phyloP scores from a whole-genome alignment of 2,113 vertebrate species.

The Chaenogobius annularis region DNA sequence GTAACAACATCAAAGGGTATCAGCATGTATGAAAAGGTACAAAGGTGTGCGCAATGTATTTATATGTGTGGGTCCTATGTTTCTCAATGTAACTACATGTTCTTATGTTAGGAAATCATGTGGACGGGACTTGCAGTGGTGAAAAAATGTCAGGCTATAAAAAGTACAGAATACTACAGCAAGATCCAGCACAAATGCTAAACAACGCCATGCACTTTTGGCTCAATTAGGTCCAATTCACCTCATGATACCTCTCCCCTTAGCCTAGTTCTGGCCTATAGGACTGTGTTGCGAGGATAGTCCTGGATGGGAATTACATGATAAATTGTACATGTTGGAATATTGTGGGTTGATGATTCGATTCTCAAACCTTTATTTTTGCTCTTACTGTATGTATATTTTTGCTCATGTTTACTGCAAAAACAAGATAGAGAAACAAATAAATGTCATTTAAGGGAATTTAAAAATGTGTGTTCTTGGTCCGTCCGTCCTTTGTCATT shows the following conservation, averaged over 20 bases:
- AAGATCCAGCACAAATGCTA: conserved; percentile 9
- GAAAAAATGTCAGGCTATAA: neutral
- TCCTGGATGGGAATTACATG: conserved; percentile 31
- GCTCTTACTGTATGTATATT: conserved; percentile 74
- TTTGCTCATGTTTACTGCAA: conserved; percentile 78
- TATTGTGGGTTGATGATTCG: conserved; percentile 39
- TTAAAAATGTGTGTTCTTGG: conserved; percentile 14
- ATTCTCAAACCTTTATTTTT: conserved; percentile 62
- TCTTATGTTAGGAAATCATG: conserved; percentile 1
- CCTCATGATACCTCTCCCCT: conserved; percentile 3
- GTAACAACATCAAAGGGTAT: conserved; percentile 42
- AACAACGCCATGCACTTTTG: conserved; percentile 15
- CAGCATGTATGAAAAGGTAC: conserved; percentile 27
- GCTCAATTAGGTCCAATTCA: conserved; percentile 10
- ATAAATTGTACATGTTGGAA: conserved; percentile 28
- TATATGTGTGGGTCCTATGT: conserved; percentile 31
- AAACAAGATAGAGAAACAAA: conserved; percentile 73
- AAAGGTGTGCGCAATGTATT: conserved; percentile 10
- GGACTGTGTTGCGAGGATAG: conserved; percentile 32
- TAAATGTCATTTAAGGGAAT: conserved; percentile 74
- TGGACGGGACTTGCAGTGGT: neutral
- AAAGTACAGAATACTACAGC: conserved; percentile 10
- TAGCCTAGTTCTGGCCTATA: conserved; percentile 26
- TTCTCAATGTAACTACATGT: conserved; percentile 31
- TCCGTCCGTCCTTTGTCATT: conserved; percentile 1